A percentile compares a stretch with the other conserved stretches of the same genome.
These are phyloP conservation scores for Motacilla tschutschensis DNA, from an alignment of 2,113 vertebrate genomes.

Conservation along the genomic window DNA sequence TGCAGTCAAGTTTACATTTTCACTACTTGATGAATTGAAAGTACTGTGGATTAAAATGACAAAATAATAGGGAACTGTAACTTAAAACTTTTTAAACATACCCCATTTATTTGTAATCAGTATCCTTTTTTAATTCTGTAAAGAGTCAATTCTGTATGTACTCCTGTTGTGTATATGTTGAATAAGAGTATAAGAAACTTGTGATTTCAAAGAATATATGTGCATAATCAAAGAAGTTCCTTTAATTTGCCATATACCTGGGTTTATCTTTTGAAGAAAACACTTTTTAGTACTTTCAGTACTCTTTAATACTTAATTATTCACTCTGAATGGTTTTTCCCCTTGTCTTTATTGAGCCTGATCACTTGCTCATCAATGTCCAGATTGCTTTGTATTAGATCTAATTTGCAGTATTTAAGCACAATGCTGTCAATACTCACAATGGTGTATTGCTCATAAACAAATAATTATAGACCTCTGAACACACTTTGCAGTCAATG, in stretches of 20 bases:
- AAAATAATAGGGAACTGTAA: neutral
- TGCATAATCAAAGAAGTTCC: neutral
- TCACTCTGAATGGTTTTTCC: neutral
- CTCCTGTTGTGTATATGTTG: neutral
- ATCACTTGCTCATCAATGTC: neutral
- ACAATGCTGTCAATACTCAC: neutral
- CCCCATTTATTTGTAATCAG: neutral
- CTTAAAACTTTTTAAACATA: neutral
- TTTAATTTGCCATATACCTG: neutral
- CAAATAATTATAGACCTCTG: neutral
- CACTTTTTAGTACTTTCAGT: neutral
- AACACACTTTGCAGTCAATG: neutral
- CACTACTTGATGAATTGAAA: slow-evolving; percentile 11
- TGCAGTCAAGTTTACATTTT: slow-evolving; percentile 34
- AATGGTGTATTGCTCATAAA: neutral
- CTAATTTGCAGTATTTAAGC: neutral
- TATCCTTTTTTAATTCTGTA: neutral
- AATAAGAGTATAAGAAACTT: neutral
- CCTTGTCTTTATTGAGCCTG: neutral
- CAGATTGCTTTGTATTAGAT: neutral
- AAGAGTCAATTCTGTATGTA: neutral
- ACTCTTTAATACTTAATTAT: neutral
- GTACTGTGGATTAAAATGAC: neutral
- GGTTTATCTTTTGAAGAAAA: neutral
- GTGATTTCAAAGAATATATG: neutral